A percentile compares a stretch with the other conserved stretches of the same genome.
Conservation (phyloP, 2,888 invertebrate species). For the Panzeria rudis region DNA sequence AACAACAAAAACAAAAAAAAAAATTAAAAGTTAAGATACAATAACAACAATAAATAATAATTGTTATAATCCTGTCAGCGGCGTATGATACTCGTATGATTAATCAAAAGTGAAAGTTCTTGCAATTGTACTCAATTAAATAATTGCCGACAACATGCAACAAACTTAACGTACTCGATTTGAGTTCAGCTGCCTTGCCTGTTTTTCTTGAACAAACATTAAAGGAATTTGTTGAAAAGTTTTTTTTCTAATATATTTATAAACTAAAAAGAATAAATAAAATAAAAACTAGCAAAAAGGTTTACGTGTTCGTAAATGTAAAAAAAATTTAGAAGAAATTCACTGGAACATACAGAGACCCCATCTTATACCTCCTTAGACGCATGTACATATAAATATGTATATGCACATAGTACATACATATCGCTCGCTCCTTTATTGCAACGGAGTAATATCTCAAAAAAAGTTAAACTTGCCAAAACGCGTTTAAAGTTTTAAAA, state of each 20-base stretch:
- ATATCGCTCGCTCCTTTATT: too few relatives aligned
- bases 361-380: too few relatives aligned
- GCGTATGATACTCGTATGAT: conserved; percentile 36
- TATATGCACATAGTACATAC: too few relatives aligned
- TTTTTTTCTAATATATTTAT: conserved; percentile 7
- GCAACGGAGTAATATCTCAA: too few relatives aligned
- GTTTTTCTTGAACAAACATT: conserved; percentile 11
- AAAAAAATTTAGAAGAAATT: not conserved
- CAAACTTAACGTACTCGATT: conserved; percentile 23
- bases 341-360: too few relatives aligned
- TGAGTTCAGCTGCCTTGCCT: not conserved
- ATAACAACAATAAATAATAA: conserved; percentile 5
- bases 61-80: conserved; percentile 53
- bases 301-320: not conserved
- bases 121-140: conserved; percentile 60
- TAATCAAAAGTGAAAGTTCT: conserved; percentile 73
- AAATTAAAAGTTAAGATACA: not conserved
- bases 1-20: not conserved
- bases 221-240: conserved; percentile 27
- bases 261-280: not conserved
- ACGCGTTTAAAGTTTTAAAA: too few relatives aligned
- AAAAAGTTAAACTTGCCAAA: too few relatives aligned
- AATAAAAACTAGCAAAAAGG: not conserved
- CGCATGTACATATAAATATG: too few relatives aligned
- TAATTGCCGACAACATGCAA: conserved; percentile 70